Base-by-base conservation (phyloP, 1,140 invertebrate species). In the Mylabris phalerata region DNA sequence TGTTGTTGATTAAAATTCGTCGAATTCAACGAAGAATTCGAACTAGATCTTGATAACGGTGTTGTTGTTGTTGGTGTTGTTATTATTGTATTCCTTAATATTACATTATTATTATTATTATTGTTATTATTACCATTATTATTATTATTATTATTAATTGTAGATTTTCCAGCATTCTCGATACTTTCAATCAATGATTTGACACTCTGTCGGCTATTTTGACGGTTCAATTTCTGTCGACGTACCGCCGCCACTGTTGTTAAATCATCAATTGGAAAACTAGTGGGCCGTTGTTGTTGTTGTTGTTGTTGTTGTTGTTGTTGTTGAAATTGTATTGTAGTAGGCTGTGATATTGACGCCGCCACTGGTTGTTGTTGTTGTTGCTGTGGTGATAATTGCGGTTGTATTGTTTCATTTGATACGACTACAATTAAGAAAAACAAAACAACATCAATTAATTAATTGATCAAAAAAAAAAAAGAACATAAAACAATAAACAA, bases 161-260 rank as follows among this genome's bases (percentile, higher is more conserved):
- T 85, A 64, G 90, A 87, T 73, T 91, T 91, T n/a, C 86, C 87
- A 2, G 84, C 84, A 72, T 90, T 91, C 73, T 95, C 92, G 45
- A 95, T 93, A 61, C 88, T 90, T 67, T 93, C 89, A 54, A 95
- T 93, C 3, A 95, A 75, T 46, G 86, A 90, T 72, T 93, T 93
- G 1, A 95, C 92, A 0, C 90, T 92, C 3, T 92, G 77, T 39
- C 89, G 81, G 25, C 87, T 89, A 66, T 90, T 88, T 72, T 89
- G 87, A 0, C 87, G 78, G 46, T 75, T 78, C 41, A 84, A 75
- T 69, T 85, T 85, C 47, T 71, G 78, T 49, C 84, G 74, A 57
- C 83, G 69, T 32, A 32, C 32, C 7, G 32, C 19, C 7, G 32
- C 4, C 32, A 32, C 10, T 9, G 78, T 74, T 3, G 80, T 75